Evolutionary conservation across 2,888 invertebrate genomes (phyloP).

Genomic region (Meloe dianella): DNA sequence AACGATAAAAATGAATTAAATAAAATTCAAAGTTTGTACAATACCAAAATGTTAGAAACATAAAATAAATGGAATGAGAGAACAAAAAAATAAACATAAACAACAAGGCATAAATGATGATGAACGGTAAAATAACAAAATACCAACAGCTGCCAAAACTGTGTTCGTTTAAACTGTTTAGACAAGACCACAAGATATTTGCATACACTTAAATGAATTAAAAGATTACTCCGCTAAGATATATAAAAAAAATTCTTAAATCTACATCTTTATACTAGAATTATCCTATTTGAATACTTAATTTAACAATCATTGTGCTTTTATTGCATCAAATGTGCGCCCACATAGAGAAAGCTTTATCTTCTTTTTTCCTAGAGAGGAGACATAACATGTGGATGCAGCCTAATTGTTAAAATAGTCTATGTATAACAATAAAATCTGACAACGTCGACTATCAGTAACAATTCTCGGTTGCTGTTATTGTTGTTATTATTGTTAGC

Average conservation of each 20-base stretch:
- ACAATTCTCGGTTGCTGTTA: not conserved
- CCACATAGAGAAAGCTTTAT: too few species aligned
- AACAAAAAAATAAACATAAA: not conserved
- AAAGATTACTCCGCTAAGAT: slow-evolving; percentile 26
- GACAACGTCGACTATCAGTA: not conserved
- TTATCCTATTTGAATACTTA: not conserved
- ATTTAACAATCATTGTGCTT: not conserved
- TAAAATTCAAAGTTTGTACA: not conserved
- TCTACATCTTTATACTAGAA: not conserved
- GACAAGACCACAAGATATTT: slow-evolving; percentile 36
- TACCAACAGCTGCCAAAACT: slow-evolving; percentile 34
- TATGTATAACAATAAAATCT: not conserved
- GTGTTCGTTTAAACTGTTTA: slow-evolving; percentile 26
- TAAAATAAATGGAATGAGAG: not conserved
- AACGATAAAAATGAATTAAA: not conserved
- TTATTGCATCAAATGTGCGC: not conserved
- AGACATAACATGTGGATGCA: not conserved
- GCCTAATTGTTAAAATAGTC: not conserved
- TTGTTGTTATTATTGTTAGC: not conserved
- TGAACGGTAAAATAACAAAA: slow-evolving; percentile 26
- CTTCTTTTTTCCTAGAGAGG: too few species aligned
- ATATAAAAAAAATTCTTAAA: not conserved
- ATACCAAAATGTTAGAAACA: not conserved
- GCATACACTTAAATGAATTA: slow-evolving; percentile 37
- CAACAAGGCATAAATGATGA: not conserved